Conservation (phyloP, 2,888 invertebrate species). For the Rotaria macrura region DNA sequence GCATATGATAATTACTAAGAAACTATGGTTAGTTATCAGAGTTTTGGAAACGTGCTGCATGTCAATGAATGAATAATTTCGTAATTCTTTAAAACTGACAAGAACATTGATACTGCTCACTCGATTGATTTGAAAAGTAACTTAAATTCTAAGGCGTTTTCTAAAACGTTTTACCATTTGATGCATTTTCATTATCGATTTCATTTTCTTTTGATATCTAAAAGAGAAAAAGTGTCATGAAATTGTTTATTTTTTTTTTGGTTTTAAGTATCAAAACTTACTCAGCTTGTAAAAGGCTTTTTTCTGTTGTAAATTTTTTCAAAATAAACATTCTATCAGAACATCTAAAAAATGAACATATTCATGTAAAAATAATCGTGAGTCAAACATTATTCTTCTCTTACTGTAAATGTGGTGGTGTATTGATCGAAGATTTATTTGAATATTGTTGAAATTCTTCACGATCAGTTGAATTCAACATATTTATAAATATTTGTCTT, state of each 20-base stretch:
- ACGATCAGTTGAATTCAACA: neutral
- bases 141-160: too few relatives aligned
- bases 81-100: too few relatives aligned
- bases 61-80: too few relatives aligned
- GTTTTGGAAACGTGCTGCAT: too few relatives aligned
- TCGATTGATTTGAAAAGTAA: too few relatives aligned
- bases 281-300: neutral
- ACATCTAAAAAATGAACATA: neutral
- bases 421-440: neutral
- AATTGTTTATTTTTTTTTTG: neutral
- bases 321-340: constrained; percentile 14
- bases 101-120: too few relatives aligned
- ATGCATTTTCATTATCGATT: neutral
- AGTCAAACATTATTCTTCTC: neutral
- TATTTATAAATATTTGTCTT: neutral
- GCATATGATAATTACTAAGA: too few relatives aligned
- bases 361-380: neutral
- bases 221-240: neutral
- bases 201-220: neutral
- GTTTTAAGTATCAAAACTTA: neutral
- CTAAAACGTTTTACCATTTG: neutral
- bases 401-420: neutral
- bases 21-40: too few relatives aligned
- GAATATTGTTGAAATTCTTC: neutral
- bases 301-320: neutral